Conservation (phyloP, 2,113 vertebrate genomes). For the Hydropotes inermis region DNA sequence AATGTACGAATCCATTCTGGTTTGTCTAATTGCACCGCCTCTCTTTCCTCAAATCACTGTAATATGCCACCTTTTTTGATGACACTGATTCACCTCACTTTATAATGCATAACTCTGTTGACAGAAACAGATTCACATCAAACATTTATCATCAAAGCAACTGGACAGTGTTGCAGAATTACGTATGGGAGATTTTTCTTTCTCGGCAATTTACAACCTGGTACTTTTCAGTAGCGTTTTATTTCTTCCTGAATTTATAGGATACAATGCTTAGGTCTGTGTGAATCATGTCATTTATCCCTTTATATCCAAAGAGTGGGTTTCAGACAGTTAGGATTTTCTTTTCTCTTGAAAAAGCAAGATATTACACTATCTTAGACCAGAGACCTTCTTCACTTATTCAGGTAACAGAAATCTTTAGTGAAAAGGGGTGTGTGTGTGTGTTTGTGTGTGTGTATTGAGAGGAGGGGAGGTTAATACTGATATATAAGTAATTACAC, state of each 20-base stretch:
- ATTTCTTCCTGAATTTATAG: slow-evolving; percentile 3
- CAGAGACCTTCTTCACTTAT: not conserved
- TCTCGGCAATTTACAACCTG: not conserved
- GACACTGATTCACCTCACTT: slow-evolving; percentile 29
- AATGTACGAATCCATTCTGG: not conserved
- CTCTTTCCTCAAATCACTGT: not conserved
- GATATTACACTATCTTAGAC: not conserved
- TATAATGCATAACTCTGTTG: not conserved
- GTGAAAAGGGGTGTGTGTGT: not conserved
- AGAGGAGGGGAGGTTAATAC: not conserved
- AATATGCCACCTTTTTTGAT: slow-evolving; percentile 4
- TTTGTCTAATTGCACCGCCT: slow-evolving; percentile 23
- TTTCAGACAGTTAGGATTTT: not conserved
- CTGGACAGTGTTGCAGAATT: not conserved
- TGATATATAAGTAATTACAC: not conserved
- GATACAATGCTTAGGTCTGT: not conserved
- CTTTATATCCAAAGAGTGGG: not conserved
- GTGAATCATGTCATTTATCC: not conserved
- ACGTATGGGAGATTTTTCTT: not conserved
- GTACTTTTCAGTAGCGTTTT: slow-evolving; percentile 8
- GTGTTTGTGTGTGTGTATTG: not conserved
- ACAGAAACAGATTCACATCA: slow-evolving; percentile 19
- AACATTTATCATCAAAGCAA: slow-evolving; percentile 49
- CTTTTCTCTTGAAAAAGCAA: not conserved
- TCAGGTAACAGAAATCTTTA: not conserved